Evolutionary conservation across 2,113 vertebrate genomes (phyloP), one percentile per base, ranked within the genome.

Genomic region (Chionodraco myersi): DNA sequence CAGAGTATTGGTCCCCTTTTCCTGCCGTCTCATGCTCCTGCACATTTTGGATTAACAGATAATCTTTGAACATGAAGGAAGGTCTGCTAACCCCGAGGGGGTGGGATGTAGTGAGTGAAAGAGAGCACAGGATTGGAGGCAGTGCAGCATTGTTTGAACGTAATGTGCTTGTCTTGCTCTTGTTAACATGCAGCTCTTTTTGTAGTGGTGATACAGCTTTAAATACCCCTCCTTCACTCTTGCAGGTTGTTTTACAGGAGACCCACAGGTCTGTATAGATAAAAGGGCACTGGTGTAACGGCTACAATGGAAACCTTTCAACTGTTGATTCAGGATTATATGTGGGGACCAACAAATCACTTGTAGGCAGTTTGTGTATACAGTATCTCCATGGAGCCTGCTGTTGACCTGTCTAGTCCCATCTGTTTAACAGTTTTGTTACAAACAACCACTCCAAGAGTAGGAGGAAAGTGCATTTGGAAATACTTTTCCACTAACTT

Each of bases 31-130:
- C 88, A 90, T 91, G 92, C 93, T 94, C 91, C 94, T 93, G 93
- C 93, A 94, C 93, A 94, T 95, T 94, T 95, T 94, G 94, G 95
- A 95, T 95, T 95, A 95, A 96, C 92, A 93, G 95, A 96, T 96
- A 95, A 95, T 95, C 94, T 95, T 94, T 95, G 92, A 94, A 95
- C 94, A 94, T 93, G 92, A 94, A 94, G 93, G 92, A 94, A 94
- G 93, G 93, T 94, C 92, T 93, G 90, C 87, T 88, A 92, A 93
- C 90, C 94, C 94, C 72, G 69, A 86, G 92, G 93, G 92, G 85
- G 80, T 87, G 84, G 87, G 82, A 79, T 87, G 86, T 88, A 82
- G 82, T 74, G 87, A 87, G 92, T 86, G 87, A 93, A 89, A 86
- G 90, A 72, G 90, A 90, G 90, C 90, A 83, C 81, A 13, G 88